phyloP scores from a whole-genome alignment of 37 sponge, comb jelly and placozoan genomes.

The Halichondria panicea region DNA sequence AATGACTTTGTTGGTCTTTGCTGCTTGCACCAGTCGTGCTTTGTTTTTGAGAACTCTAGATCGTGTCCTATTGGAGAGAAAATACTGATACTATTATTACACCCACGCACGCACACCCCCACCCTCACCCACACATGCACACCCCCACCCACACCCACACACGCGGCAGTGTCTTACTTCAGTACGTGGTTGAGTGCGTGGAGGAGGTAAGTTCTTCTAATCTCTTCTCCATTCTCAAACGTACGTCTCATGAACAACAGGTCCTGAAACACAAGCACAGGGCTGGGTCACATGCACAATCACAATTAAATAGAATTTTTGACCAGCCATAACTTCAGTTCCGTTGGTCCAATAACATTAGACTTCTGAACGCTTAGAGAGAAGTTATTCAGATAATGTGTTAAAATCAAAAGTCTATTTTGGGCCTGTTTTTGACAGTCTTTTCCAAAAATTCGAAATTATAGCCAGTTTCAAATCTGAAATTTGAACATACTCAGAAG shows the following conservation, averaged over 20 bases:
- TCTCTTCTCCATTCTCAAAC: slow-evolving; percentile 76
- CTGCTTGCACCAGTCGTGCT: slow-evolving; percentile 29
- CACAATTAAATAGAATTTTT: too few species aligned
- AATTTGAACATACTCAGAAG: too few species aligned
- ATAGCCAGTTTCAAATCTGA: too few species aligned
- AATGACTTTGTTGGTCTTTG: slow-evolving; percentile 54
- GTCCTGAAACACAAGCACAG: slow-evolving; percentile 67
- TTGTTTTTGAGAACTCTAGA: slow-evolving; percentile 88
- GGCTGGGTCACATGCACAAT: too few species aligned
- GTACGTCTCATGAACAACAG: slow-evolving; percentile 66
- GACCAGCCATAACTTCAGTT: too few species aligned
- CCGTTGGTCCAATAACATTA: too few species aligned
- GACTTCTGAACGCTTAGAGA: too few species aligned
- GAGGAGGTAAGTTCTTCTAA: slow-evolving; percentile 65
- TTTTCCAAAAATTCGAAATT: too few species aligned
- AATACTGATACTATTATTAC: too few species aligned
- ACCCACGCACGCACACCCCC: background rate
- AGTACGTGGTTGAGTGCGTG: slow-evolving; percentile 92
- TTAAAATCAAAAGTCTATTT: too few species aligned
- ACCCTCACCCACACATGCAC: background rate
- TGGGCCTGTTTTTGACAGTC: too few species aligned
- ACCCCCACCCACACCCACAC: background rate
- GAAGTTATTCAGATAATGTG: too few species aligned
- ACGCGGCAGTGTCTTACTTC: slow-evolving; percentile 56
- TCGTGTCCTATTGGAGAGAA: slow-evolving; percentile 48